Conservation (phyloP, 2,113 vertebrate genomes). For the Orthonyx spaldingii region DNA sequence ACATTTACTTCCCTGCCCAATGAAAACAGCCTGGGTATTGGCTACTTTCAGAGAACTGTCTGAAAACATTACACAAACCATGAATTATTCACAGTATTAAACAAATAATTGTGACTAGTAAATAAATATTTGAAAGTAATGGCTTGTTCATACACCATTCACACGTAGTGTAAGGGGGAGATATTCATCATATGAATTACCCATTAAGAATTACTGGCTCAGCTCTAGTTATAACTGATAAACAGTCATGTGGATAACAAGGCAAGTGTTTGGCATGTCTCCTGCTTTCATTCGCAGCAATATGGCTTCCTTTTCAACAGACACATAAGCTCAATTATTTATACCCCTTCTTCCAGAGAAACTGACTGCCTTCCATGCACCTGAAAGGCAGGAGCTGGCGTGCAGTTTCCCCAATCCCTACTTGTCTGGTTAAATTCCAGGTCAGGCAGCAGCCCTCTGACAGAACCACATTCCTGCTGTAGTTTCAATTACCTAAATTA, state of each 20-base stretch:
- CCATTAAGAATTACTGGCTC: conserved; percentile 61
- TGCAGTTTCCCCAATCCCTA: background rate
- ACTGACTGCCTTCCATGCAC: conserved; percentile 26
- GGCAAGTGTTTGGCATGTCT: conserved; percentile 45
- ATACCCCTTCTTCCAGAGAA: background rate
- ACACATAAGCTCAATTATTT: conserved; percentile 34
- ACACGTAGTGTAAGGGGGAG: conserved; percentile 33
- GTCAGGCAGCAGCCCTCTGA: conserved; percentile 46
- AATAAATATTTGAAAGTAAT: conserved; percentile 66
- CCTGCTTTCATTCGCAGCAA: conserved; percentile 43
- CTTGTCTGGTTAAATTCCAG: conserved; percentile 65
- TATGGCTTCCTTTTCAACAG: conserved; percentile 51
- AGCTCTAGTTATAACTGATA: conserved; percentile 48
- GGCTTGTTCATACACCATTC: conserved; percentile 44
- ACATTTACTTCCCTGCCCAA: conserved; percentile 49
- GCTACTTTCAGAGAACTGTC: conserved; percentile 50
- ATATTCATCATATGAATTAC: conserved; percentile 64
- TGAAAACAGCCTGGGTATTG: conserved; percentile 51
- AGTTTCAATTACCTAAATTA: conserved; percentile 66
- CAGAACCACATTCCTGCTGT: conserved; percentile 58
- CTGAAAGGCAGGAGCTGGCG: conserved; percentile 28
- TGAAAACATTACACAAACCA: conserved; percentile 55
- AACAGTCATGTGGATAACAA: conserved; percentile 54
- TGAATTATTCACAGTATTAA: conserved; percentile 62
- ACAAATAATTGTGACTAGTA: conserved; percentile 66